Evolutionary conservation across 2,797 vertebrate species (phyloP).

Genomic region (Alexandromys oeconomus): DNA sequence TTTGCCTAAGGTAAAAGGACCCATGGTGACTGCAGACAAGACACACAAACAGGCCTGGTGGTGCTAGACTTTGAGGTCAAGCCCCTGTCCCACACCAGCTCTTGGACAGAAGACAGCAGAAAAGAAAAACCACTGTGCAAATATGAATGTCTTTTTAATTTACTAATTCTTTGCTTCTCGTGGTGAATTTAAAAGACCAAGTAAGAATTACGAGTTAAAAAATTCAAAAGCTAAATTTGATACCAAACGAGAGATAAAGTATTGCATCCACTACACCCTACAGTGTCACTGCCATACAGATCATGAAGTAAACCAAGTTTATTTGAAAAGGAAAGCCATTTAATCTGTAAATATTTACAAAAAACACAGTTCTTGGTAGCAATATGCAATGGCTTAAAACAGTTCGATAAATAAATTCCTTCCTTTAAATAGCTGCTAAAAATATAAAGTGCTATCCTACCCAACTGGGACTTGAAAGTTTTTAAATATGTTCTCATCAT

Average conservation of each 20-base stretch:
- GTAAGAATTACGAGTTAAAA: conserved; percentile 53
- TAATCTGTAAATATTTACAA: conserved; percentile 94
- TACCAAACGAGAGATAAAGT: conserved; percentile 82
- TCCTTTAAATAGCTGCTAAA: conserved; percentile 77
- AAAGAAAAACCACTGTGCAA: neutral
- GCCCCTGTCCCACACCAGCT: neutral
- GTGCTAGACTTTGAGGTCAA: neutral
- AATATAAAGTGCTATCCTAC: conserved; percentile 63
- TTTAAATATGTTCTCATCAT: conserved; percentile 63
- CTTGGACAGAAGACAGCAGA: neutral
- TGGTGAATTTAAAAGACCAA: conserved; percentile 39
- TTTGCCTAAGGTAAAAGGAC: conserved; percentile 31
- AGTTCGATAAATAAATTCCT: conserved; percentile 82
- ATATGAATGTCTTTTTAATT: neutral
- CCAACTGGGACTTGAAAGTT: conserved; percentile 45
- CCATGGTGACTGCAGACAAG: neutral
- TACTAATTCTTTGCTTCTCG: conserved; percentile 24
- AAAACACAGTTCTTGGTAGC: conserved; percentile 85
- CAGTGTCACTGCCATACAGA: conserved; percentile 83
- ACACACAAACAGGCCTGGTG: neutral
- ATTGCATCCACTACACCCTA: conserved; percentile 49
- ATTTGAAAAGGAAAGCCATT: conserved; percentile 83
- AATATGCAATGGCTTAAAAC: conserved; percentile 86
- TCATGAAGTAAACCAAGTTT: conserved; percentile 89
- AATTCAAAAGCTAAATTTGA: conserved; percentile 75